Conservation (phyloP, 2,797 vertebrate genomes). For the Argya squamiceps region DNA sequence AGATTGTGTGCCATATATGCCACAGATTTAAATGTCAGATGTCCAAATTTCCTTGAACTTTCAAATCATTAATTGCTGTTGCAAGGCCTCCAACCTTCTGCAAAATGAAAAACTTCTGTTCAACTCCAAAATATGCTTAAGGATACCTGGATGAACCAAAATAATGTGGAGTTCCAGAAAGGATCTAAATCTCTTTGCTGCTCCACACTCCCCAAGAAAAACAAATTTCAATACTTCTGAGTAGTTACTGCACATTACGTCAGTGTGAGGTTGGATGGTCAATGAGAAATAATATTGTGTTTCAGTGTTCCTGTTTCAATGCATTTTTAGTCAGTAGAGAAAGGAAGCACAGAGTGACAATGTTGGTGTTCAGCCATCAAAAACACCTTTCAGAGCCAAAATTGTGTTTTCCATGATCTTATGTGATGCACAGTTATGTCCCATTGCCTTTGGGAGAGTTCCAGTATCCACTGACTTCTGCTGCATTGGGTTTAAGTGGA, state of each 20-base stretch:
- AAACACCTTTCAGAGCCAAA: constrained; percentile 54
- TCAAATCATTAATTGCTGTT: not conserved
- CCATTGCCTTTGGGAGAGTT: not conserved
- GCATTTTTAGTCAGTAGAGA: not conserved
- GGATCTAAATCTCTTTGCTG: not conserved
- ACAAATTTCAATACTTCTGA: not conserved
- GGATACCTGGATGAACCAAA: not conserved
- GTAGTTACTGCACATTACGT: not conserved
- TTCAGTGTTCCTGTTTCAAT: not conserved
- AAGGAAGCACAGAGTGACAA: constrained; percentile 17
- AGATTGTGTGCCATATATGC: not conserved
- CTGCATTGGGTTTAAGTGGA: rapidly evolving
- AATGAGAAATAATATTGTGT: not conserved
- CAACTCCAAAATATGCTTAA: not conserved
- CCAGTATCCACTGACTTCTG: not conserved
- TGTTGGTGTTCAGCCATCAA: not conserved
- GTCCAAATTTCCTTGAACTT: not conserved
- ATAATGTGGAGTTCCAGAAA: not conserved
- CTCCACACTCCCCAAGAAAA: not conserved
- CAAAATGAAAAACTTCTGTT: not conserved
- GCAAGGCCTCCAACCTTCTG: not conserved
- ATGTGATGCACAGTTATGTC: not conserved
- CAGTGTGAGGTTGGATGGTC: not conserved
- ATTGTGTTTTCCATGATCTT: constrained; percentile 37
- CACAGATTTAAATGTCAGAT: not conserved